phyloP scores from a whole-genome alignment of 2,888 invertebrate species.

The Drepanosiphum platanoidis region DNA sequence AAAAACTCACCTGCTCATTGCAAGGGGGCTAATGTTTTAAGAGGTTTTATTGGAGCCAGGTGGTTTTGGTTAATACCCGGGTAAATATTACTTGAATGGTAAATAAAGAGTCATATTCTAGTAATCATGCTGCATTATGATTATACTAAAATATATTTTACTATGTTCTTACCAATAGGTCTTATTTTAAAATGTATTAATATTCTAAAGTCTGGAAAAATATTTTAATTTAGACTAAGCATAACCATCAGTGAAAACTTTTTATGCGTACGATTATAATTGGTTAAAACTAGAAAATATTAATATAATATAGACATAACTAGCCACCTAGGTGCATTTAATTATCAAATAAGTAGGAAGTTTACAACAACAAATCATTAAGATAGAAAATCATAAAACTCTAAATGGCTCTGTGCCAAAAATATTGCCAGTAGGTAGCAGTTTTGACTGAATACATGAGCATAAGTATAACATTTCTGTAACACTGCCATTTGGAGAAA shows the following conservation, averaged over 20 bases:
- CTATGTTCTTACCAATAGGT: too few species aligned
- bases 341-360: neutral
- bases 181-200: neutral
- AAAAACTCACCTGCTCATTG: constrained; percentile 3
- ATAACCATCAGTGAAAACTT: neutral
- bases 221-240: neutral
- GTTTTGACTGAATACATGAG: neutral
- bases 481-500: neutral
- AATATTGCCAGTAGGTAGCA: neutral
- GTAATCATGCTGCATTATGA: too few species aligned
- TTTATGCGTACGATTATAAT: too few species aligned
- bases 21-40: neutral
- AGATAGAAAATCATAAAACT: neutral
- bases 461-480: neutral
- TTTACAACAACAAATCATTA: too few species aligned
- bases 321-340: neutral
- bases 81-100: too few species aligned
- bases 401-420: constrained; percentile 8
- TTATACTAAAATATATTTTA: too few species aligned
- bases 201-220: neutral
- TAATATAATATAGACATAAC: neutral
- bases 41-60: constrained; percentile 10
- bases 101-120: too few species aligned
- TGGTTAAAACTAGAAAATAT: neutral
- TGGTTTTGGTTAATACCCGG: neutral